Percentiles rank a stretch among this genome's conserved stretches.
Conservation (phyloP, 1,140 invertebrate genomes). For the Micrasema longulum region DNA sequence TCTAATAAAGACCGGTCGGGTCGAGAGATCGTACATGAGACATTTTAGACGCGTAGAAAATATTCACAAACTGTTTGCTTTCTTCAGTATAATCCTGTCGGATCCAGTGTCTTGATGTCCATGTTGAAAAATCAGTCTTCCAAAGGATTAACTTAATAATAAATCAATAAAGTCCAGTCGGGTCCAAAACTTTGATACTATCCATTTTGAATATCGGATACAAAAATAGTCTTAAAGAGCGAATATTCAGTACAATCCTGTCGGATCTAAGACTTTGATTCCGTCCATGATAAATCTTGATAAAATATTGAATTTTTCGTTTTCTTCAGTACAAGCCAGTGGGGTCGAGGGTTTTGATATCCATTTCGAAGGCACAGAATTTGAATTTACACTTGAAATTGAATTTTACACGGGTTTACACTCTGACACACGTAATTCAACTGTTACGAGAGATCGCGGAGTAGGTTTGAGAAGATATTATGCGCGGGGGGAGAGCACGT, state of each 20-base stretch:
- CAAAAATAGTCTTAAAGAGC: neutral
- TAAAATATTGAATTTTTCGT: neutral
- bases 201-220: slow-evolving; percentile 19
- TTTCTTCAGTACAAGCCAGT: slow-evolving; percentile 38
- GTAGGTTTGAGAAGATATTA: neutral
- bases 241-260: slow-evolving; percentile 13
- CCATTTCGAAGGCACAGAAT: slow-evolving; percentile 28
- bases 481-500: slow-evolving; percentile 17
- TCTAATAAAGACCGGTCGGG: slow-evolving; percentile 35
- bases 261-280: slow-evolving; percentile 24
- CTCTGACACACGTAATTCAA: neutral
- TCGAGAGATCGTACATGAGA: slow-evolving; percentile 26
- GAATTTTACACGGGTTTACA: neutral
- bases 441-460: slow-evolving; percentile 13
- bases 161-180: slow-evolving; percentile 40
- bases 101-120: too few species aligned
- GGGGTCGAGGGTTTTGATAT: slow-evolving; percentile 30
- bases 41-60: too few species aligned
- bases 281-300: slow-evolving; percentile 5
- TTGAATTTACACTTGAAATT: neutral
- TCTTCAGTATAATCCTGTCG: neutral
- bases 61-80: neutral
- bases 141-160: neutral
- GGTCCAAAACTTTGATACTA: slow-evolving; percentile 9
- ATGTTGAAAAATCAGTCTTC: too few species aligned